Evolutionary conservation across 2,888 invertebrate species (phyloP).

Genomic region (Campoplex nolae): DNA sequence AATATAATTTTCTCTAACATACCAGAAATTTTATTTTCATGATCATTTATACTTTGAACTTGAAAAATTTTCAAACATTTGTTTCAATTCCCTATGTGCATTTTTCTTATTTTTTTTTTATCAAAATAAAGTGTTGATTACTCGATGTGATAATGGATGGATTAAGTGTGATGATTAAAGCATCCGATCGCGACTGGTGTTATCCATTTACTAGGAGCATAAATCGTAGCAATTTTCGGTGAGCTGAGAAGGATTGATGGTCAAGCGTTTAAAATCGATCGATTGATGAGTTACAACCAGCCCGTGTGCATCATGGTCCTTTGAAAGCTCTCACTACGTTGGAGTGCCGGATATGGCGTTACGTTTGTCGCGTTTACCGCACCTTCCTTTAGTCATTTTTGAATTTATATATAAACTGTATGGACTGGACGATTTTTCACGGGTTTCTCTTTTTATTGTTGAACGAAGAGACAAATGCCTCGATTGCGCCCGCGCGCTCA

Average conservation of each 20-base stretch:
- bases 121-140: background rate
- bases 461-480: slow-evolving; percentile 42
- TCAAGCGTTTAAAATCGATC: slow-evolving; percentile 16
- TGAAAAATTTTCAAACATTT: too few species aligned
- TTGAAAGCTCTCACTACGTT: background rate
- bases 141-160: background rate
- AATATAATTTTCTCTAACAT: too few species aligned
- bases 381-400: background rate
- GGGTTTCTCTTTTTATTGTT: slow-evolving; percentile 2
- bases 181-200: background rate
- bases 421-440: background rate
- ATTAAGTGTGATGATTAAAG: background rate
- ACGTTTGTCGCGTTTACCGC: slow-evolving; percentile 29
- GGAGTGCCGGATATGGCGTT: background rate
- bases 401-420: background rate
- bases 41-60: too few species aligned
- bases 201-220: slow-evolving; percentile 20
- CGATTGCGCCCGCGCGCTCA: slow-evolving; percentile 57
- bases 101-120: background rate
- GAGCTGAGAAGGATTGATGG: slow-evolving; percentile 45
- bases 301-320: background rate
- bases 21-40: too few species aligned
- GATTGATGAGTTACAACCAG: slow-evolving; percentile 20
- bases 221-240: slow-evolving; percentile 27
- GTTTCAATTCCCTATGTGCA: too few species aligned